phyloP scores from a whole-genome alignment of 2,888 invertebrate species.

The Pachycephus smyrnensis region DNA sequence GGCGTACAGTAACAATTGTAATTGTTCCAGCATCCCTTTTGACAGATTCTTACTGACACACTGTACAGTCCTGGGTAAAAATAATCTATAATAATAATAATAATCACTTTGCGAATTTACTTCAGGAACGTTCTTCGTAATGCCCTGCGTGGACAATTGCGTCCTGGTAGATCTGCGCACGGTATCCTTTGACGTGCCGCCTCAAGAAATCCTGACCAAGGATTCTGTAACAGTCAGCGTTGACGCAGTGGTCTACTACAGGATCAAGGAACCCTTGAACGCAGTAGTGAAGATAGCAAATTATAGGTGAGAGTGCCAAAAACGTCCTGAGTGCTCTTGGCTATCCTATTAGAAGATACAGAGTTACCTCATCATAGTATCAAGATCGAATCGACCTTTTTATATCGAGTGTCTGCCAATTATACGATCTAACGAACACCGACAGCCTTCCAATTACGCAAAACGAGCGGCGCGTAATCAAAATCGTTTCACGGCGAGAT shows the following conservation, averaged over 20 bases:
- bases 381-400: not conserved
- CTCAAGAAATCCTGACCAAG: conserved; percentile 95
- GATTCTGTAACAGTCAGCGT: conserved; percentile 95
- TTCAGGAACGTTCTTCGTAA: conserved; percentile 87
- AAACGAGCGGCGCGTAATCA: not conserved
- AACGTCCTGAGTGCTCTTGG: not conserved
- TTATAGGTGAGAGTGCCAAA: conserved; percentile 71
- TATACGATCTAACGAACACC: not conserved
- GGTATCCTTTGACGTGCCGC: conserved; percentile 95
- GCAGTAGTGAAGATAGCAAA: conserved; percentile 82
- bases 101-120: not conserved
- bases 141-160: conserved; percentile 95
- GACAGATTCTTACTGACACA: not conserved
- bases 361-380: not conserved
- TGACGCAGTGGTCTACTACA: conserved; percentile 89
- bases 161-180: conserved; percentile 93
- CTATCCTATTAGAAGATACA: not conserved
- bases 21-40: not conserved
- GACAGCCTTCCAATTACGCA: not conserved
- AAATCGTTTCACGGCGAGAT: not conserved
- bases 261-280: conserved; percentile 82
- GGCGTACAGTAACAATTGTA: not conserved
- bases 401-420: not conserved
- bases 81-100: not conserved
- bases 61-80: not conserved